Conservation (phyloP, 1,140 invertebrate genomes). For the Drosophila trapezifrons region DNA sequence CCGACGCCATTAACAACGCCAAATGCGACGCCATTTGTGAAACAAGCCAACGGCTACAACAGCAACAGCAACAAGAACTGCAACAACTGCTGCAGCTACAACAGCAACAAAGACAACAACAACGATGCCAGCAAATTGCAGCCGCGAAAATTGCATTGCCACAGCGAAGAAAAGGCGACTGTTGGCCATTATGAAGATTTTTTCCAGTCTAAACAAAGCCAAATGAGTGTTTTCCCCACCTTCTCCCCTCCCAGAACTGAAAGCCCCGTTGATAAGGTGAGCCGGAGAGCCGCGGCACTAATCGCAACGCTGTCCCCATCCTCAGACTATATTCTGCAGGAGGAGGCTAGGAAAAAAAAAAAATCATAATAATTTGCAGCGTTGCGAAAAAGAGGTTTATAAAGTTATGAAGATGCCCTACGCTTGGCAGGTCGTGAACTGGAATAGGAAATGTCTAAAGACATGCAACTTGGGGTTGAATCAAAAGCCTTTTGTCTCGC, state of each 20-base stretch:
- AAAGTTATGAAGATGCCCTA: conserved; percentile 59
- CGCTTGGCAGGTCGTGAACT: conserved; percentile 9
- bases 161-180: conserved; percentile 58
- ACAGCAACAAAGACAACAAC: conserved; percentile 12
- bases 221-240: conserved; percentile 70
- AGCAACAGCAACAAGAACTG: conserved; percentile 45
- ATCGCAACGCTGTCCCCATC: conserved; percentile 61
- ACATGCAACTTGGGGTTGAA: conserved; percentile 21
- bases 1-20: conserved; percentile 78
- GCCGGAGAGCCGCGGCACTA: conserved; percentile 39
- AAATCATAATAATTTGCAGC: conserved; percentile 65
- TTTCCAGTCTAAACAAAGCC: conserved; percentile 79
- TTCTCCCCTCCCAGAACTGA: background rate
- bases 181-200: conserved; percentile 81
- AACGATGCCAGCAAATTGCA: conserved; percentile 66
- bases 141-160: conserved; percentile 73
- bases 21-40: conserved; percentile 81
- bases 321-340: conserved; percentile 21
- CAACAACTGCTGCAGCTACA: conserved; percentile 33
- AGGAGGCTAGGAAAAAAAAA: conserved; percentile 2
- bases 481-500: conserved; percentile 27
- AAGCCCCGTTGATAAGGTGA: conserved; percentile 43
- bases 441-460: conserved; percentile 3
- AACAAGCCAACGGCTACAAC: conserved; percentile 71
- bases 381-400: conserved; percentile 14